A percentile compares a stretch with the other conserved stretches of the same genome.
Evolutionary conservation across 2,888 invertebrate genomes (phyloP).

Genomic region (Aspidapion aeneum): DNA sequence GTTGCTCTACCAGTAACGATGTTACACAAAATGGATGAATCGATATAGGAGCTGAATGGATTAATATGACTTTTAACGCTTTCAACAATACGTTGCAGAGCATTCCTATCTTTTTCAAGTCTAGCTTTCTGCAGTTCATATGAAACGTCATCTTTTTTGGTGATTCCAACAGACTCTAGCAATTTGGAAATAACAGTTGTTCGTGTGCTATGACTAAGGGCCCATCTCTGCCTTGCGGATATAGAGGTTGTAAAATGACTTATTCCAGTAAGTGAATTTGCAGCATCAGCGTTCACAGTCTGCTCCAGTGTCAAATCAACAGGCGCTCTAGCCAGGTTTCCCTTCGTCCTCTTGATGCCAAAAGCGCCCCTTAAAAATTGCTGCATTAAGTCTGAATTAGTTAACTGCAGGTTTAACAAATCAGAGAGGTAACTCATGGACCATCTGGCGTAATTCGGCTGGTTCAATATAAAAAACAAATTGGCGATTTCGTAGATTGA

Average conservation of each 20-base stretch:
- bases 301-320: conserved; percentile 23
- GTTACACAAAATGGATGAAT: no score
- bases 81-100: no score
- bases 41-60: no score
- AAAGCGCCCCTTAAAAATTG: conserved; percentile 20
- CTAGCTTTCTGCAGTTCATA: no score
- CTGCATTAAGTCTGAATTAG: conserved; percentile 11
- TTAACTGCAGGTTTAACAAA: conserved; percentile 5
- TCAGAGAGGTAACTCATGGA: conserved; percentile 12
- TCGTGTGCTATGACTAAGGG: conserved; percentile 19
- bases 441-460: conserved; percentile 19
- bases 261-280: conserved; percentile 20
- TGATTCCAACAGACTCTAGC: not conserved
- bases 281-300: conserved; percentile 24
- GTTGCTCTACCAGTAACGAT: no score
- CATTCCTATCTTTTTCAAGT: no score
- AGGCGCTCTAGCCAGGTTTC: conserved; percentile 17
- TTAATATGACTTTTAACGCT: no score
- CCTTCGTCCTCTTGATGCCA: conserved; percentile 24
- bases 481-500: not conserved
- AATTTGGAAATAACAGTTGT: conserved; percentile 9
- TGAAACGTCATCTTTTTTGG: not conserved
- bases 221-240: conserved; percentile 25
- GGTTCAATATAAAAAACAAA: conserved; percentile 19
- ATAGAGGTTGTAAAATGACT: conserved; percentile 20